Evolutionary conservation across 2,797 vertebrate genomes (phyloP).

Genomic region (Acanthurus lineatus): DNA sequence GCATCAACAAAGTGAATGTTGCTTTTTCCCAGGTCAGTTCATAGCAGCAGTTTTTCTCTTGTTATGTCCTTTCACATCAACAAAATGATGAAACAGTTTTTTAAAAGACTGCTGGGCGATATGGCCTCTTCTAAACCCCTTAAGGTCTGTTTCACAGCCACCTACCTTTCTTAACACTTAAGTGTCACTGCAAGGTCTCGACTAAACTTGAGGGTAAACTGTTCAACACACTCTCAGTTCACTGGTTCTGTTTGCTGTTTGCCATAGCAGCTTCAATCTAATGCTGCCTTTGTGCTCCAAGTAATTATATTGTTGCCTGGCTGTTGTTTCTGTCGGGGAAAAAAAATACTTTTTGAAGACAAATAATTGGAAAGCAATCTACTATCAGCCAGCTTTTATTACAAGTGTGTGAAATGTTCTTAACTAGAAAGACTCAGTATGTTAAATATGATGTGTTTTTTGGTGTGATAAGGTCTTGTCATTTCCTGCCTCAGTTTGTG

Average conservation of each 20-base stretch:
- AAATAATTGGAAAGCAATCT: slow-evolving; percentile 17
- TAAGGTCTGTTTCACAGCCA: slow-evolving; percentile 43
- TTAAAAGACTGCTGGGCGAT: not conserved
- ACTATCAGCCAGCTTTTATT: not conserved
- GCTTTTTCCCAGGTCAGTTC: not conserved
- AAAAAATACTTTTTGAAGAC: not conserved
- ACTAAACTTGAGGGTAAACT: slow-evolving; percentile 57
- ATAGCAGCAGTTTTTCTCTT: slow-evolving; percentile 18
- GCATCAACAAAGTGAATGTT: not conserved
- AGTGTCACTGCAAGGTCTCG: slow-evolving; percentile 50
- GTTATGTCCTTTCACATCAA: slow-evolving; percentile 32
- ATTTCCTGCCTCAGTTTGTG: slow-evolving; percentile 11
- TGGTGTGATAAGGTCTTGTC: not conserved
- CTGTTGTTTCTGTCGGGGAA: not conserved
- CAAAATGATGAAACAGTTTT: slow-evolving; percentile 20
- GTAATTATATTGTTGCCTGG: slow-evolving; percentile 10
- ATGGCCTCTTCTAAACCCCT: slow-evolving; percentile 44
- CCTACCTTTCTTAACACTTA: slow-evolving; percentile 45
- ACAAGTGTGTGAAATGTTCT: not conserved
- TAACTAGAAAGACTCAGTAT: no score
- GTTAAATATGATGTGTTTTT: no score
- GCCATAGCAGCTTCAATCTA: slow-evolving; percentile 36
- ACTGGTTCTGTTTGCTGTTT: slow-evolving; percentile 40
- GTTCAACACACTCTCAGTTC: slow-evolving; percentile 26
- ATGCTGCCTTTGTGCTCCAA: slow-evolving; percentile 1